Evolutionary conservation across 1,140 invertebrate species (phyloP).

Genomic region (Argopecten irradians): DNA sequence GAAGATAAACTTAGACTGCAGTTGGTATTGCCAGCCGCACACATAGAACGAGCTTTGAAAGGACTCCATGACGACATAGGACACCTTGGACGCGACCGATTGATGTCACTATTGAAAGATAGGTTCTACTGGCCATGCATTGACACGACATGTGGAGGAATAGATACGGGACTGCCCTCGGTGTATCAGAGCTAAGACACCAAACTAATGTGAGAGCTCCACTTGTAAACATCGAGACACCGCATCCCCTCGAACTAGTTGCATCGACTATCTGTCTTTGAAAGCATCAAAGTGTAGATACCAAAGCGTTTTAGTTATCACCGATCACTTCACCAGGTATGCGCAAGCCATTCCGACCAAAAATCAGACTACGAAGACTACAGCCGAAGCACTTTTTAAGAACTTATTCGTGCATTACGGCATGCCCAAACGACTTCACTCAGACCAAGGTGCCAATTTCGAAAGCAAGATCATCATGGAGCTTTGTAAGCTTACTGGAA

Average conservation of each 20-base stretch:
- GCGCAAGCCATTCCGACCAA: conserved; percentile 39
- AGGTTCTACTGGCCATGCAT: background rate
- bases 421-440: background rate
- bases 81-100: background rate
- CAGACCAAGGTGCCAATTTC: conserved; percentile 43
- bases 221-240: conserved; percentile 32
- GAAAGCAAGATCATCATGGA: conserved; percentile 26
- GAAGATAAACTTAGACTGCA: no score
- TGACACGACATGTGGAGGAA: background rate
- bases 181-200: conserved; percentile 34
- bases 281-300: conserved; percentile 32
- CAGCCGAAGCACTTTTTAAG: conserved; percentile 41
- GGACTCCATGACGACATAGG: background rate
- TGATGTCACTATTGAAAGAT: background rate
- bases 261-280: conserved; percentile 33
- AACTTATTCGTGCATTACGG: conserved; percentile 45
- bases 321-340: conserved; percentile 46
- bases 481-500: background rate
- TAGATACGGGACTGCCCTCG: conserved; percentile 33
- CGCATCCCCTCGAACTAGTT: conserved; percentile 30
- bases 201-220: conserved; percentile 30
- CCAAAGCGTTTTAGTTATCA: conserved; percentile 30
- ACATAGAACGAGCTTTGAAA: no score
- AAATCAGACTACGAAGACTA: conserved; percentile 46
- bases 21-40: no score